Base-by-base conservation (phyloP, 1,140 invertebrate genomes). In the Muscidifurax raptorellus region DNA sequence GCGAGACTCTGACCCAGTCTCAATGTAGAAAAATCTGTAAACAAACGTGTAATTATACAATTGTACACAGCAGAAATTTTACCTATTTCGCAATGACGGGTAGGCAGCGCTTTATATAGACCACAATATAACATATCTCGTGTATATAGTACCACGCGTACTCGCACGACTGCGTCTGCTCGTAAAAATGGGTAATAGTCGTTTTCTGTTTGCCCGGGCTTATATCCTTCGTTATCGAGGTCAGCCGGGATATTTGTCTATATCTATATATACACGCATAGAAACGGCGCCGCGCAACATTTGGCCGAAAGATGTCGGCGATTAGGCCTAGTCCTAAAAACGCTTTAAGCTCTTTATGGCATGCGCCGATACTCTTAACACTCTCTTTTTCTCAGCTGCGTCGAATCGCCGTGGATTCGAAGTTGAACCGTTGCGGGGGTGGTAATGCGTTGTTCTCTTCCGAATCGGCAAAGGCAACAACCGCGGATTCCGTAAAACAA, bases 161-260 rank as follows among this genome's bases (percentile, higher is more conserved):
- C n/a, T n/a, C n/a, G n/a, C n/a, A n/a, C n/a, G n/a, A n/a, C n/a
- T n/a, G n/a, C n/a, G n/a, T n/a, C 18, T 25, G 28, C 27, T 67
- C 66, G 64, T 69, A 81, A 81, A 81, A 72, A 59, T 81, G 69
- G 44, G 28, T 36, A 81, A 74, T 18, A 81, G 80, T 32, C 44
- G 32, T 15, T 71, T 47, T 72, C 22, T 59, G 69, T 72, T 59
- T 71, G 79, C 66, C 32, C 2, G 32, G n/a, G 25, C 10, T 18
- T n/a, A 12, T 47, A 59, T 59, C 52, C 52, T 64, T 66, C 32
- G 71, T 82, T 76, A 82, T 82, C 71, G 80, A 82, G 72, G 71
- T 66, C 80, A 74, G 12, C 2, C 7, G 28, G 72, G n/a, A 64
- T 2, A 59, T 59, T 59, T 59, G 3, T 13, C 30, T 44, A 66